A percentile compares a stretch with the other conserved stretches of the same genome.
Conservation (phyloP, 2,113 vertebrate genomes). For the Pteronura brasiliensis region DNA sequence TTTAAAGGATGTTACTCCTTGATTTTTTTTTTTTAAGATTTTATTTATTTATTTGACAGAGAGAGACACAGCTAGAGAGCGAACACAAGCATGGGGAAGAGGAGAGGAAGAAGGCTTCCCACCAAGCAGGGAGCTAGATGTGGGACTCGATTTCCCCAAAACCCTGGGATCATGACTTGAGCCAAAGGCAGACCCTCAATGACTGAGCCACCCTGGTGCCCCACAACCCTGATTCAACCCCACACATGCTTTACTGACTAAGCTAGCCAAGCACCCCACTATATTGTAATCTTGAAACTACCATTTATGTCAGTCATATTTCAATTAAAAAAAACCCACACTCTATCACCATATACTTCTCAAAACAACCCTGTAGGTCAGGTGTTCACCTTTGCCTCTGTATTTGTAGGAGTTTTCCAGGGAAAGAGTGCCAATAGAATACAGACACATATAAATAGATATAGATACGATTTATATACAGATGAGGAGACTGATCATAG, state of each 20-base stretch:
- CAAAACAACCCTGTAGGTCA: not conserved
- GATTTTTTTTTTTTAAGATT: no score
- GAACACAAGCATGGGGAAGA: no score
- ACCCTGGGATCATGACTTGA: no score
- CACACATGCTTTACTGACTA: not conserved
- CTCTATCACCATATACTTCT: not conserved
- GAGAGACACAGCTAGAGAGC: no score
- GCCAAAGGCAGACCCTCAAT: no score
- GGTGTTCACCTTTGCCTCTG: not conserved
- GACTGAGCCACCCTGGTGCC: no score
- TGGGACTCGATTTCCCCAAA: no score
- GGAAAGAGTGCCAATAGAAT: not conserved
- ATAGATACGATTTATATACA: not conserved
- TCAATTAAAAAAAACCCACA: not conserved
- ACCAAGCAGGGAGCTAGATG: no score
- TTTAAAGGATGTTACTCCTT: no score
- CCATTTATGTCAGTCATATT: not conserved
- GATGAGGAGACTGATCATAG: not conserved
- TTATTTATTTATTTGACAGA: no score
- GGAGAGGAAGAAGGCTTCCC: no score
- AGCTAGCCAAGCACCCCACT: not conserved
- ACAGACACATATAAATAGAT: not conserved
- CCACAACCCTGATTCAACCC: not conserved
- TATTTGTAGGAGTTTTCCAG: not conserved
- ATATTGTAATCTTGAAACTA: not conserved